Base-by-base conservation (phyloP, 2,113 vertebrate genomes). In the Chinchilla lanigera region DNA sequence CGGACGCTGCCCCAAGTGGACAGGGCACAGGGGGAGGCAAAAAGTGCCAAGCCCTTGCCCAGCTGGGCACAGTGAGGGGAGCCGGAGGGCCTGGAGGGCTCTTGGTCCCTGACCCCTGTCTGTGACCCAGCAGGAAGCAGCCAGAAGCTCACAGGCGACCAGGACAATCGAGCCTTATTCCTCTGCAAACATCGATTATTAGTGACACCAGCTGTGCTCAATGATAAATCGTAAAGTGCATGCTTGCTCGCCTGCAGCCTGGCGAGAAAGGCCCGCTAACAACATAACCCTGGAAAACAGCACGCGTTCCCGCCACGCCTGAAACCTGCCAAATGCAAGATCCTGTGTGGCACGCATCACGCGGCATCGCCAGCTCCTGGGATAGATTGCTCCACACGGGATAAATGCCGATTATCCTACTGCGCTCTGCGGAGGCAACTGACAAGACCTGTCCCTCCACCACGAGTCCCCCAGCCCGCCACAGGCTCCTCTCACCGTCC, bases 131-230 rank as follows among this genome's bases (percentile, higher is more conserved):
- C 87, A 92, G 95, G 92, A 97, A 97, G 90, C 56, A 89, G 75
- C 83, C 92, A 58, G 86, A 50, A 75, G 58, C 80, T 86, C 44
- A 67, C 24, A 19, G 90, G 93, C 87, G 63, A 95, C 95, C 81
- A 83, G 92, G 56, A 97, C 96, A 95, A 94, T 56, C 0, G 6
- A 86, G 82, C 78, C 86, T 93, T 96, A 96, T 82, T 91, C 33
- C 60, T 88, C 61, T 19, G 65, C 71, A 93, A 97, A 92, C 90
- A 83, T 91, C 33, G 63, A 91, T 97, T 95, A 93, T 90, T 89
- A 95, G 92, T 80, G 88, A 96, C 89, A 95, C 90, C 86, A 41
- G 22, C n/a, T 81, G 35, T 6, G 3, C 20, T 50, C 82, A 78
- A 71, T 83, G 95, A 95, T 94, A 86, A 80, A 81, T 50, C 35